Evolutionary conservation across 2,113 vertebrate species (phyloP), one percentile per base, ranked within the genome.

Genomic region (Notothenia coriiceps): DNA sequence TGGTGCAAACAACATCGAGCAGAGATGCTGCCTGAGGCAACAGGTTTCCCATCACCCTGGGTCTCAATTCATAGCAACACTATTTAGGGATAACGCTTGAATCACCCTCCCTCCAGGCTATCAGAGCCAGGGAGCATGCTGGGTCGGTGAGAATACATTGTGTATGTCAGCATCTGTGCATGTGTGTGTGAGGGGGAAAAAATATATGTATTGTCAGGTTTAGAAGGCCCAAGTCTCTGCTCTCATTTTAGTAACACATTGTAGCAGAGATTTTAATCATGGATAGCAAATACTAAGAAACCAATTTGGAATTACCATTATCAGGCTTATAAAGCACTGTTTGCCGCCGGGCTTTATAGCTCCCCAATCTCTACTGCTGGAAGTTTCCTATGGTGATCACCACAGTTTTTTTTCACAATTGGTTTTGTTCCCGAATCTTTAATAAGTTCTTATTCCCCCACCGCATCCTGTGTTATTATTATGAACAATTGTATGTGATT

Each of bases 211-310:
- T 77, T 63, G 60, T 14, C 47, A 74, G 12, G 5, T 63, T 78
- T 69, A 7, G 10, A 75, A 64, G 10, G 1, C 33, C 55, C 14
- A n/a, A 17, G 35, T 81, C 84, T 43, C 17, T 73, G 15, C 13
- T 70, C 17, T 78, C 5, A 66, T 77, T 86, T 60, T 65, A 49
- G n/a, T 79, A 87, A 69, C 20, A 72, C 63, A 80, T 52, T 61
- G 10, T 43, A 82, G 46, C 47, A 49, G 20, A 62, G 40, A 59
- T 50, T 62, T 62, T 52, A 83, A 77, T 83, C 13, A 80, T 61
- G 5, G 29, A 70, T 6, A 17, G 7, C n/a, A 54, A 71, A 22
- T 14, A 2, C 3, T 35, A 40, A 7, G 70, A 20, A 79, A 70
- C 49, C 47, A 10, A 65, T 63, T 40, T 51, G 47, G 17, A 6